phyloP scores from a whole-genome alignment of 2,888 invertebrate species.

The Ellobium chinense region DNA sequence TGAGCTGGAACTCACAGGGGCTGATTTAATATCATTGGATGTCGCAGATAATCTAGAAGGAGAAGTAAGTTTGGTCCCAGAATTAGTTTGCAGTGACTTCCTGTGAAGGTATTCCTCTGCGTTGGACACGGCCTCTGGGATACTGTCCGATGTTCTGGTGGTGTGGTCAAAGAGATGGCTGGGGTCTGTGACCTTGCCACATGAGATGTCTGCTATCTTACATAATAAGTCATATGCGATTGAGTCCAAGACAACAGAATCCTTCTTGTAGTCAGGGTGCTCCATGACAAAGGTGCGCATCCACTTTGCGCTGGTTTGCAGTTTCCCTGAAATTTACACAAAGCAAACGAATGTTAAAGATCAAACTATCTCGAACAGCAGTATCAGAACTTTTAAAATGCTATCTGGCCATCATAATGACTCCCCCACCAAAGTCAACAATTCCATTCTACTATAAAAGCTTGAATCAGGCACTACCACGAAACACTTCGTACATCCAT shows the following conservation, averaged over 20 bases:
- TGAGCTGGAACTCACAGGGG: too few species aligned
- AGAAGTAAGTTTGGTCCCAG: background rate
- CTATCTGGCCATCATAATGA: too few species aligned
- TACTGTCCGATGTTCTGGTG: constrained; percentile 66
- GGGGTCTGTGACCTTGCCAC: constrained; percentile 56
- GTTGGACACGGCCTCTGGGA: constrained; percentile 70
- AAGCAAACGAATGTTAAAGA: too few species aligned
- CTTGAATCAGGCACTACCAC: too few species aligned
- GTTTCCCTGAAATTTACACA: too few species aligned
- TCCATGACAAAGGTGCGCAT: constrained; percentile 91
- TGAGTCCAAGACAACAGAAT: constrained; percentile 90
- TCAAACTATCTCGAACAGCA: too few species aligned
- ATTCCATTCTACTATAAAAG: too few species aligned
- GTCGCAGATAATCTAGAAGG: too few species aligned
- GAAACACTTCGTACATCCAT: too few species aligned
- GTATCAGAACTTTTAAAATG: too few species aligned
- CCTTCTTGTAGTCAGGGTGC: constrained; percentile 94
- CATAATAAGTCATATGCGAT: constrained; percentile 75
- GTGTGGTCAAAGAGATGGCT: constrained; percentile 62
- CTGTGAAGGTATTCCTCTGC: constrained; percentile 56
- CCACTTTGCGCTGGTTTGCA: constrained; percentile 96
- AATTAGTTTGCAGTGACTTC: constrained; percentile 20
- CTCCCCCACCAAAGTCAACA: too few species aligned
- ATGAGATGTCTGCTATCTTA: constrained; percentile 54
- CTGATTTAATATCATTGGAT: too few species aligned